Percentiles rank a stretch among this genome's conserved stretches.
phyloP scores from a whole-genome alignment of 2,888 invertebrate genomes.

The Drosophila meridiana region DNA sequence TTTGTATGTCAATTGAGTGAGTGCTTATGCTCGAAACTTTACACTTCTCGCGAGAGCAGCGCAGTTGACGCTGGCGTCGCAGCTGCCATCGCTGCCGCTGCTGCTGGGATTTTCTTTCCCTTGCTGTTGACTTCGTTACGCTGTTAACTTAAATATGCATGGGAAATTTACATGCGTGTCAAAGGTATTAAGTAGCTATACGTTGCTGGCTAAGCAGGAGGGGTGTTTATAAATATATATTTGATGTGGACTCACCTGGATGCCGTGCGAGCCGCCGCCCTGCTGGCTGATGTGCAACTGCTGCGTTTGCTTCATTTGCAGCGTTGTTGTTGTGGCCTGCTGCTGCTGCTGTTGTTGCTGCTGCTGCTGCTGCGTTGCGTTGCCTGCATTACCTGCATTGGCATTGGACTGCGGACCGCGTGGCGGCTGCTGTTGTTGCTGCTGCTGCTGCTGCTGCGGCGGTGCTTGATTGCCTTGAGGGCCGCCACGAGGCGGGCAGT shows the following conservation, averaged over 20 bases:
- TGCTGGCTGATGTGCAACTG: constrained; percentile 94
- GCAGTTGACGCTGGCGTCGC: constrained; percentile 24
- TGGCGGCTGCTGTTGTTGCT: constrained; percentile 61
- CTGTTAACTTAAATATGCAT: constrained; percentile 79
- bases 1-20: constrained; percentile 63
- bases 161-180: constrained; percentile 78
- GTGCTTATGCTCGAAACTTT: constrained; percentile 42
- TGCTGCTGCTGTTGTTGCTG: constrained; percentile 75
- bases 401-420: constrained; percentile 69
- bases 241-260: constrained; percentile 88
- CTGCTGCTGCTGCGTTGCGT: constrained; percentile 65
- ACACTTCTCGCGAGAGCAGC: constrained; percentile 34
- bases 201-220: constrained; percentile 64
- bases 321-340: constrained; percentile 86
- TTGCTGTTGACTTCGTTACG: constrained; percentile 78
- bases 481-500: constrained; percentile 81
- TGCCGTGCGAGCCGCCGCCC: constrained; percentile 90
- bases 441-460: constrained; percentile 63
- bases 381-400: constrained; percentile 71
- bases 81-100: constrained; percentile 17
- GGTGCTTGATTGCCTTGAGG: constrained; percentile 60
- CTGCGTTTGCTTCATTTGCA: constrained; percentile 95
- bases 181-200: constrained; percentile 77
- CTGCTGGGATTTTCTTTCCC: constrained; percentile 52
- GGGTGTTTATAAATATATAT: not conserved